phyloP scores from a whole-genome alignment of 2,797 vertebrate genomes.

The Halcyon smyrnensis region DNA sequence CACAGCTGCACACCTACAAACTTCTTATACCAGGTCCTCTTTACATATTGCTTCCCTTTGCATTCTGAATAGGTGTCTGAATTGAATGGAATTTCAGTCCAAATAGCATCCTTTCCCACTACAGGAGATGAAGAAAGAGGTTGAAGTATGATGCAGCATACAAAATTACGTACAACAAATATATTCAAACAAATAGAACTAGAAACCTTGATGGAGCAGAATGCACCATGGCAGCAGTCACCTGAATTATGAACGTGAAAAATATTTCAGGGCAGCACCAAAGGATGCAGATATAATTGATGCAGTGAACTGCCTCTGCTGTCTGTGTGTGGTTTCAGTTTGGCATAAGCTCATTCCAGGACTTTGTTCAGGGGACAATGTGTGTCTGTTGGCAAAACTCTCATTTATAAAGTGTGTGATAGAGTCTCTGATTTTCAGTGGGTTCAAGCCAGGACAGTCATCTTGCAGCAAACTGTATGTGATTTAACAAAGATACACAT shows the following conservation, averaged over 20 bases:
- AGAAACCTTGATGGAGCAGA: background rate
- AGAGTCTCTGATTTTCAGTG: background rate
- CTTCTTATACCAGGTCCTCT: slow-evolving; percentile 98
- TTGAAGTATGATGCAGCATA: background rate
- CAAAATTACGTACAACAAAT: background rate
- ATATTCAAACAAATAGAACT: background rate
- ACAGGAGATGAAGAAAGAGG: slow-evolving; percentile 15
- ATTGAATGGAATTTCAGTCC: slow-evolving; percentile 94
- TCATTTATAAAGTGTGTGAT: background rate
- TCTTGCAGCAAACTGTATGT: background rate
- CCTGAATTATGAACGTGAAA: background rate
- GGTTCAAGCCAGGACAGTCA: background rate
- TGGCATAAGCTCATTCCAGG: background rate
- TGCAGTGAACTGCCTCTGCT: background rate
- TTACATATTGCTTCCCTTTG: slow-evolving; percentile 91
- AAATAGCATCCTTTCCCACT: slow-evolving; percentile 96
- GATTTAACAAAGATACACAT: background rate
- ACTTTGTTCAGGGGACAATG: background rate
- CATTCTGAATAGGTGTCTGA: slow-evolving; percentile 93
- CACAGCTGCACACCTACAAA: slow-evolving; percentile 98
- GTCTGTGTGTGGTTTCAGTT: background rate
- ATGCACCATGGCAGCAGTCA: background rate
- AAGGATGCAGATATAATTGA: background rate
- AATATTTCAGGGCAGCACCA: background rate
- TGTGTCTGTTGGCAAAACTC: background rate